Evolutionary conservation across 2,888 invertebrate species (phyloP), one percentile per base, ranked within the genome.

Genomic region (Stegana nigrithorax): DNA sequence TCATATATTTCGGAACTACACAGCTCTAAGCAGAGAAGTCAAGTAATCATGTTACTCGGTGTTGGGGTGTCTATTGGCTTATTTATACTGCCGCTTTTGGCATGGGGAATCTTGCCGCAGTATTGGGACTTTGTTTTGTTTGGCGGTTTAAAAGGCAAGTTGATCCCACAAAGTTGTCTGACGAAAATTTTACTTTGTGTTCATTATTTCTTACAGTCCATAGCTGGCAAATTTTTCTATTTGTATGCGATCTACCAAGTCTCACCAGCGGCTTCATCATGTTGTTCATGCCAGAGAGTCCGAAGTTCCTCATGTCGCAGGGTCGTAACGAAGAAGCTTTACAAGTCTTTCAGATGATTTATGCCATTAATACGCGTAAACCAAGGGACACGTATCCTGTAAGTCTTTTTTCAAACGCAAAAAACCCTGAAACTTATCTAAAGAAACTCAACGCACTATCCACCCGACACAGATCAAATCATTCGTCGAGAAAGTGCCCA

Each of bases 1-100:
- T 88, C 92, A 0, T 93, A 93, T 82, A 76, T 93, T 39, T 90
- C 92, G 0, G 94, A 94, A 81, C 88, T 93, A 68, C 93, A 93
- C 79, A 87, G 90, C 19, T 86, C 89, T 0, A 88, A 89, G 66
- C 87, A 92, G 66, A 88, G 93, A 25, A 87, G 90, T 0, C 87
- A 89, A 21, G 89, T 92, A 21, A 87, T 92, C 47, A 88, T 92
- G 75, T 87, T 90, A 60, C 86, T 90, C 10, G 91, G 92, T 53
- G 86, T 91, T 57, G 89, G 91, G 71, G 90, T 90, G 72, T 90
- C 91, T 50, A 76, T 89, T 19, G 91, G 89, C 14, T 90, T 88
- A 70, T 87, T 91, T 59, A 83, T 90, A 2, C 86, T 93, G 62
- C 91, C 92, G n/a, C 86, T 90, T 50, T 78, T 95, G 59, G 94